A percentile compares a stretch with the other conserved stretches of the same genome.
phyloP scores from a whole-genome alignment of 2,113 vertebrate species.

The Rutilus rutilus region DNA sequence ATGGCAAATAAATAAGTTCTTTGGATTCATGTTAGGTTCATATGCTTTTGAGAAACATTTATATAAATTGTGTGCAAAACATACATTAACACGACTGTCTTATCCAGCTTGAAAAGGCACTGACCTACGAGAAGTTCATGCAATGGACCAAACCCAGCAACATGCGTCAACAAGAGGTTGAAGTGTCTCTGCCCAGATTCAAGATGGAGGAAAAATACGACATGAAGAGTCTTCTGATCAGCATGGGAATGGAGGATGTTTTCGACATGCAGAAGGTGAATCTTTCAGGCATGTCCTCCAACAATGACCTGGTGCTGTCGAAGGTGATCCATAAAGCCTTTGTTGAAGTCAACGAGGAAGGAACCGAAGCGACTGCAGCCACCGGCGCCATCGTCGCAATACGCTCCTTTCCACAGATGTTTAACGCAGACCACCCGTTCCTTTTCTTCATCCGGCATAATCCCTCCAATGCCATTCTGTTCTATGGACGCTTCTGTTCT shows the following conservation, averaged over 20 bases:
- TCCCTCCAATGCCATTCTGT: slow-evolving; percentile 77
- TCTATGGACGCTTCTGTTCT: slow-evolving; percentile 81
- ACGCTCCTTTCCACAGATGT: slow-evolving; percentile 79
- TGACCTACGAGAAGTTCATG: slow-evolving; percentile 74
- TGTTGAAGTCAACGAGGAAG: slow-evolving; percentile 88
- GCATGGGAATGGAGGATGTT: slow-evolving; percentile 77
- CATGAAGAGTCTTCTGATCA: slow-evolving; percentile 67
- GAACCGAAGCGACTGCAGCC: slow-evolving; percentile 85
- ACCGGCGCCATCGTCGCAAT: slow-evolving; percentile 69
- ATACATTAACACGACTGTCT: not conserved
- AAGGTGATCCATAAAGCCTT: slow-evolving; percentile 87
- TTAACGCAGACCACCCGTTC: slow-evolving; percentile 89
- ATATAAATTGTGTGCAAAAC: not conserved
- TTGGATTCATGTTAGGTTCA: slow-evolving; percentile 45
- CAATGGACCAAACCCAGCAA: slow-evolving; percentile 71
- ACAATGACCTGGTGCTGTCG: slow-evolving; percentile 78
- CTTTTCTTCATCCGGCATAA: slow-evolving; percentile 88
- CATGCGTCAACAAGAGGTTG: slow-evolving; percentile 69
- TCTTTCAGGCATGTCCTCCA: slow-evolving; percentile 81
- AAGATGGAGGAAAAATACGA: slow-evolving; percentile 76
- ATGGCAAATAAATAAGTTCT: not conserved
- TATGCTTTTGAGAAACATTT: not conserved
- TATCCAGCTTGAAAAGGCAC: slow-evolving; percentile 75
- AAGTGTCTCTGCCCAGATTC: slow-evolving; percentile 74
- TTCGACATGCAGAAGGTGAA: slow-evolving; percentile 69